Base-by-base conservation (phyloP, 2,113 vertebrate genomes). In the Larimichthys crocea region DNA sequence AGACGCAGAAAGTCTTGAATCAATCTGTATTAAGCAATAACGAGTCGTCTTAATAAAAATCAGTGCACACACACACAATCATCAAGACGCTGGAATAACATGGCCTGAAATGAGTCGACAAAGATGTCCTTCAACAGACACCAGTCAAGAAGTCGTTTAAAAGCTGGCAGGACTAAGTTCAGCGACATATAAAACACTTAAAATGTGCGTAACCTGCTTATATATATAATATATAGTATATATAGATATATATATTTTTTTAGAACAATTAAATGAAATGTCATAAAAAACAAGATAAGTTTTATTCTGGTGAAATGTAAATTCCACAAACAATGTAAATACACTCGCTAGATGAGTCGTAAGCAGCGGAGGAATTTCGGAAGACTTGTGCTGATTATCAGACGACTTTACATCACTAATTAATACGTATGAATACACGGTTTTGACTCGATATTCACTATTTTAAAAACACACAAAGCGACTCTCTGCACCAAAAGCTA, bases 321-420 rank as follows among this genome's bases (percentile, higher is more conserved):
- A 63, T 11, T 79, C 40, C 31, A 59, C 17, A 29, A 67, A 63
- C 53, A 24, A 75, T 26, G 52, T 68, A 68, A 76, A 69, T 48
- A 79, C 55, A 67, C 15, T 42, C 48, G 48, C 61, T 29, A 55
- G 49, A 59, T 78, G 40, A 4, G 42, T 75, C 0, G n/a, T 42
- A 26, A n/a, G 50, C 59, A 64, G 63, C 59, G 48, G 60, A 22
- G 46, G 11, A 35, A 59, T 44, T 88, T 62, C 69, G 84, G 84
- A 82, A 86, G 78, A 82, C 56, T 0, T 70, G 12, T 3, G 66
- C 3, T 76, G 73, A 80, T 70, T 29, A 80, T 79, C n/a, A n/a
- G 26, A 83, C 29, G 61, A 63, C 35, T 5, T 65, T 20, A 35
- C 24, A 3, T 82, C 61, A 67, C 46, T 62, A 56, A 63, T 67